phyloP scores from a whole-genome alignment of 2,113 vertebrate species.

The Danionella cerebrum region DNA sequence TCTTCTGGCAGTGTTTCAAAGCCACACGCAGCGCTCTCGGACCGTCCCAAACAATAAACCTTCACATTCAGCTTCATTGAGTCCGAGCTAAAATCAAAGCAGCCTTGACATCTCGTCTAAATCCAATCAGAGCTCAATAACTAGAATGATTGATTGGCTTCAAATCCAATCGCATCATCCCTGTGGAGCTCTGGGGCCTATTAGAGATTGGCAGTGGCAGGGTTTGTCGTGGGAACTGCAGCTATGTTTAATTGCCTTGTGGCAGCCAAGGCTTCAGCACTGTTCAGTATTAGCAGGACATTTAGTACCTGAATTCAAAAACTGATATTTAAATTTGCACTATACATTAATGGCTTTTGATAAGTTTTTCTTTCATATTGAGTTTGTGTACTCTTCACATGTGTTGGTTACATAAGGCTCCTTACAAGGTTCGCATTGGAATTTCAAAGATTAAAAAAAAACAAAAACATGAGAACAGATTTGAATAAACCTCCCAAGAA shows the following conservation, averaged over 20 bases:
- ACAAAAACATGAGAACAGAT: too few relatives aligned
- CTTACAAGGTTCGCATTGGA: too few relatives aligned
- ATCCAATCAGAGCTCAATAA: constrained; percentile 58
- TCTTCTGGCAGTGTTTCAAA: constrained; percentile 45
- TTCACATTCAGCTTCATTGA: constrained; percentile 51
- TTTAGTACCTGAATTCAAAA: too few relatives aligned
- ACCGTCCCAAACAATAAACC: constrained; percentile 52
- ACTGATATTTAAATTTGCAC: too few relatives aligned
- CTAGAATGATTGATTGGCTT: constrained; percentile 54
- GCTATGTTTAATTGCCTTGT: constrained; percentile 37
- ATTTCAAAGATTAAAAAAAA: too few relatives aligned
- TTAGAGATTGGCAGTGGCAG: constrained; percentile 52
- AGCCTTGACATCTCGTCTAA: constrained; percentile 51
- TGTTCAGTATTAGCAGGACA: constrained; percentile 16
- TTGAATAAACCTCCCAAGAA: too few relatives aligned
- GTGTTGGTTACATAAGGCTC: too few relatives aligned
- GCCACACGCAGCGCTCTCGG: constrained; percentile 24
- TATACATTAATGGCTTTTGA: too few relatives aligned
- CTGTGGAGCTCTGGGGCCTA: constrained; percentile 36
- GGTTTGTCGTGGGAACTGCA: constrained; percentile 29
- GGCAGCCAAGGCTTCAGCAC: constrained; percentile 8
- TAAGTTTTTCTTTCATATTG: too few relatives aligned
- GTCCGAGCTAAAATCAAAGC: constrained; percentile 52
- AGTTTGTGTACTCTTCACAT: too few relatives aligned
- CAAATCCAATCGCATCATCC: constrained; percentile 45